Conservation (phyloP, 2,797 vertebrate genomes). For the Esox lucius region DNA sequence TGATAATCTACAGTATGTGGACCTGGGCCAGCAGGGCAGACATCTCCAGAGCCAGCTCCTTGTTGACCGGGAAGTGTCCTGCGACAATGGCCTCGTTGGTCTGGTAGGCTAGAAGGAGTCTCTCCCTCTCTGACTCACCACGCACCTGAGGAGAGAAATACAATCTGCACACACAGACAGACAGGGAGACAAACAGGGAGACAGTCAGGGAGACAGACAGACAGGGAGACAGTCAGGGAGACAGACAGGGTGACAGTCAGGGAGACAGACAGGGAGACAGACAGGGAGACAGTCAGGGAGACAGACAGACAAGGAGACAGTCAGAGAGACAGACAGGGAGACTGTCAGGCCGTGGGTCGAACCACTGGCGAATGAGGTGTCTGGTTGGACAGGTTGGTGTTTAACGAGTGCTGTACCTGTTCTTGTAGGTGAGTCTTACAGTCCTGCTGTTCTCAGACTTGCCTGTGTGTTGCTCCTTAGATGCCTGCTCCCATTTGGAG, state of each 20-base stretch:
- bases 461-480: conserved; percentile 90
- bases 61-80: conserved; percentile 95
- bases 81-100: conserved; percentile 90
- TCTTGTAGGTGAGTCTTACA: conserved; percentile 94
- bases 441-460: conserved; percentile 93
- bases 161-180: conserved; percentile 71
- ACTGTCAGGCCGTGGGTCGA: neutral
- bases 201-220: conserved; percentile 4
- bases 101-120: conserved; percentile 90
- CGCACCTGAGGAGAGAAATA: conserved; percentile 90
- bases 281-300: conserved; percentile 2
- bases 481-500: conserved; percentile 97
- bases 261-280: conserved; percentile 11
- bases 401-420: conserved; percentile 76
- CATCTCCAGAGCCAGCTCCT: conserved; percentile 95
- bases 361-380: neutral
- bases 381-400: neutral
- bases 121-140: conserved; percentile 93
- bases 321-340: conserved; percentile 12
- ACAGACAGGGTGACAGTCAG: too few relatives aligned
- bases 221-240: conserved; percentile 10
- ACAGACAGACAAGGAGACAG: conserved; percentile 2
- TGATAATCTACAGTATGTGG: conserved; percentile 26
- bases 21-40: conserved; percentile 95
- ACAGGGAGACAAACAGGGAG: too few relatives aligned